Evolutionary conservation across 2,797 vertebrate species (phyloP), one percentile per base, ranked within the genome.

Genomic region (Acanthurus tractus): DNA sequence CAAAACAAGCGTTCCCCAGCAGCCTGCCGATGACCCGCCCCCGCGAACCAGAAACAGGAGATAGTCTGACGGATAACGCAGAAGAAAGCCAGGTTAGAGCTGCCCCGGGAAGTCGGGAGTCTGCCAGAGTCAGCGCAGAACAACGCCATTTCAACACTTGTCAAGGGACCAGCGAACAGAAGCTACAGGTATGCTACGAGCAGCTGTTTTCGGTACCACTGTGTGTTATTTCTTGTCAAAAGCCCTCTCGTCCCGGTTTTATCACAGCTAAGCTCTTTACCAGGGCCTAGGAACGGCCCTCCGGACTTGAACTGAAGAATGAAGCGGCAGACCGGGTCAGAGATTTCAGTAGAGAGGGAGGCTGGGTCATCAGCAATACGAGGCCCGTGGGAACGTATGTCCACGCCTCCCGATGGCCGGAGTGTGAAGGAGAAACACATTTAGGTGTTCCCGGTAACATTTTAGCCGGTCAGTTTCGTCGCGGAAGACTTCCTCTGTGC

Each of bases 81-180:
- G 85, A 54, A 82, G 88, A 91, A 79, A 91, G 87, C 78, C 88
- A 90, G 90, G 92, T 83, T 84, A 90, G 92, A 92, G 93, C 93
- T 86, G 90, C 79, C 76, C 89, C 81, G 92, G 90, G 91, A 88
- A 90, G 91, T 85, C 86, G 79, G 81, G 79, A 87, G 87, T 84
- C 85, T 79, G 82, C 72, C 48, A 7, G 81, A 86, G 84, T 87
- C 86, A 82, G 69, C 87, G 80, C 89, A 83, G 74, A 92, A 75
- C 86, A 89, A 83, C 94, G 83, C 84, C 79, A 88, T 89, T 92
- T 87, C 81, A 87, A 46, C 83, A 84, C 50, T 36, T 38, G 52
- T 66, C n/a, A 62, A 59, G 49, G 66, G 58, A 85, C 48, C 78
- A 50, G 45, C 83, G 14, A 36, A 68, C 64, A 79, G 46, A 84